phyloP scores from a whole-genome alignment of 53 echinoderm and acorn worm genomes.

The Astropecten irregularis region DNA sequence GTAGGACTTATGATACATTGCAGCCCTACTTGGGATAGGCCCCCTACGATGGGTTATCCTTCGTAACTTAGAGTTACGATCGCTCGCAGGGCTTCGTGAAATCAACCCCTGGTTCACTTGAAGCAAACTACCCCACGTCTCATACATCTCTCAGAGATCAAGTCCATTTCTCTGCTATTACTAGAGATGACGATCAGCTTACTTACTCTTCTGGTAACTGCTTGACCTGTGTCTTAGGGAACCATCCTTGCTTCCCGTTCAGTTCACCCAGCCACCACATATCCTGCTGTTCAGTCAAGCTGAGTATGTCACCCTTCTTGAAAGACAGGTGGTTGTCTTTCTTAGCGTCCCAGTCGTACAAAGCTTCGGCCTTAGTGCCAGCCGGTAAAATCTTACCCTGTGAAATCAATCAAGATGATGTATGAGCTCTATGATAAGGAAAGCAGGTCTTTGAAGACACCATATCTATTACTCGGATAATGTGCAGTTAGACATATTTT shows the following conservation, averaged over 20 bases:
- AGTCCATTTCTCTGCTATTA: no score
- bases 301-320: conserved; percentile 82
- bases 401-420: background rate
- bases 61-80: no score
- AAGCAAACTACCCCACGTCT: no score
- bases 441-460: background rate
- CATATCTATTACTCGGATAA: no score
- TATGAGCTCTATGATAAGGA: background rate
- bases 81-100: no score
- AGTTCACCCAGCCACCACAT: conserved; percentile 94
- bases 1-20: no score
- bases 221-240: conserved; percentile 89
- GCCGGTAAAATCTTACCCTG: conserved; percentile 62
- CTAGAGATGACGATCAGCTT: no score
- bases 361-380: conserved; percentile 73
- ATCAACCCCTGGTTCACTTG: no score
- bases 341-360: conserved; percentile 91
- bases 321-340: conserved; percentile 89
- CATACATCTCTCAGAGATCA: no score
- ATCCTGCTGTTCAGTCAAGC: conserved; percentile 88
- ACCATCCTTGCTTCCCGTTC: conserved; percentile 83
- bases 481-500: no score
- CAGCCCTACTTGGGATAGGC: no score
- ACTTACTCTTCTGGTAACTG: conserved; percentile 49
- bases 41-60: no score